Percentiles rank a stretch among this genome's conserved stretches.
These are phyloP conservation scores for Beroe ovata DNA, from an alignment of 37 sponge, comb jelly and placozoan genomes.

Conservation along the genomic window DNA sequence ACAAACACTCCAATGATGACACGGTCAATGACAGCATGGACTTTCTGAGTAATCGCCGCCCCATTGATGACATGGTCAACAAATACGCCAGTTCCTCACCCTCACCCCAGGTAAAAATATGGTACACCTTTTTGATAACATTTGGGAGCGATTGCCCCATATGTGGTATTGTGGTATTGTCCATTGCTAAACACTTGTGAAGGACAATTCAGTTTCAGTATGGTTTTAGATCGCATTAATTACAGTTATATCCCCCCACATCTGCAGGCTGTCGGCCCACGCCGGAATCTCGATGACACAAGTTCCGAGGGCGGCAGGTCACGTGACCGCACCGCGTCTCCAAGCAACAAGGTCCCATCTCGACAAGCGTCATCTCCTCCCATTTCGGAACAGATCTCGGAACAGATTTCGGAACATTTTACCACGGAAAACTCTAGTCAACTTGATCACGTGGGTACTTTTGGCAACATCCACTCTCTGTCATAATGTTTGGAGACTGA, in stretches of 20 bases:
- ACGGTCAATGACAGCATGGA: conserved; percentile 60
- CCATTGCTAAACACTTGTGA: too few relatives aligned
- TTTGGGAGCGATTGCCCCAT: too few relatives aligned
- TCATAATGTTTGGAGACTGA: too few relatives aligned
- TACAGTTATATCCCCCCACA: too few relatives aligned
- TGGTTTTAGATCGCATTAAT: too few relatives aligned
- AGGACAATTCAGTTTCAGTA: too few relatives aligned
- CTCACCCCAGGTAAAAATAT: not conserved
- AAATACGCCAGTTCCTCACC: not conserved
- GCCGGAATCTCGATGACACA: too few relatives aligned
- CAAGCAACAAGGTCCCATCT: not conserved
- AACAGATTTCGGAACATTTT: conserved; percentile 54
- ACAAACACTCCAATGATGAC: not conserved
- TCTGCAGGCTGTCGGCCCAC: too few relatives aligned
- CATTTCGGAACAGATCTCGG: conserved; percentile 29
- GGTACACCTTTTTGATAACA: too few relatives aligned
- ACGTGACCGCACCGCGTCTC: not conserved
- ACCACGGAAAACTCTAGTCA: conserved; percentile 18
- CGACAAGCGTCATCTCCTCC: not conserved
- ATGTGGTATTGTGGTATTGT: too few relatives aligned
- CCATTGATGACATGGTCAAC: conserved; percentile 59
- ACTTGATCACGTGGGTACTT: not conserved
- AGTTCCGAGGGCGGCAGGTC: not conserved
- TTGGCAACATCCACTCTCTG: too few relatives aligned
- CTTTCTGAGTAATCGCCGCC: conserved; percentile 39